Base-by-base conservation (phyloP, 2,888 invertebrate genomes). In the Cylloceria caligata region DNA sequence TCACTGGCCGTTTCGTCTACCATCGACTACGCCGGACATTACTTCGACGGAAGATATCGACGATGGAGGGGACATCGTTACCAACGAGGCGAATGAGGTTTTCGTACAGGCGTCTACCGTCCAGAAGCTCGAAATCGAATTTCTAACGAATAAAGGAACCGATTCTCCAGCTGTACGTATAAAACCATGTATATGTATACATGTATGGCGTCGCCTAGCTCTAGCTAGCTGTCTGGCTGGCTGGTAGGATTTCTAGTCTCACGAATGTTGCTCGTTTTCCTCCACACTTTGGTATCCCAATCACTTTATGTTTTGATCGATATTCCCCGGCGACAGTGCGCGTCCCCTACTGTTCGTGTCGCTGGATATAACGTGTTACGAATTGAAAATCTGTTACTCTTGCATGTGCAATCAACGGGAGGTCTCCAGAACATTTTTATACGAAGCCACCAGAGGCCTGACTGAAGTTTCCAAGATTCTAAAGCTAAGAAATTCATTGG, bases 281-380 rank as follows among this genome's bases (percentile, higher is more conserved):
- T 11, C 7, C 55, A 55, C 69, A 69, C 39, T 19, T 69, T n/a
- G 47, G 34, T 45, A 34, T 24, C 62, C 67, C 69, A 69, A 67
- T 77, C 77, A 62, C 77, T 69, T 77, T 62, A 69, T 42, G n/a
- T 36, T 69, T 76, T 76, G 47, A 49, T 77, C 42, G 60, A 67
- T 75, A 67, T 75, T 65, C 45, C n/a, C 67, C 39, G 42, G 45
- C 42, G 42, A 27, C 57, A 42, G 57, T 69, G 42, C 69, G 16
- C 27, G 30, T 13, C 39, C 68, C 13, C 34, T 52, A 9, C 69
- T n/a, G 24, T 42, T 69, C 39, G 36, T 27, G n/a, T 24, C 19
- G 55, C 62, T 64, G 11, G 64, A 42, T 49, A 57, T 78, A 78
- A 78, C 78, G 78, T 72, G 64, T 64, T 78, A 34, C 39, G 78